phyloP scores from a whole-genome alignment of 2,888 invertebrate genomes.

The Eudasyphora cyanicolor region DNA sequence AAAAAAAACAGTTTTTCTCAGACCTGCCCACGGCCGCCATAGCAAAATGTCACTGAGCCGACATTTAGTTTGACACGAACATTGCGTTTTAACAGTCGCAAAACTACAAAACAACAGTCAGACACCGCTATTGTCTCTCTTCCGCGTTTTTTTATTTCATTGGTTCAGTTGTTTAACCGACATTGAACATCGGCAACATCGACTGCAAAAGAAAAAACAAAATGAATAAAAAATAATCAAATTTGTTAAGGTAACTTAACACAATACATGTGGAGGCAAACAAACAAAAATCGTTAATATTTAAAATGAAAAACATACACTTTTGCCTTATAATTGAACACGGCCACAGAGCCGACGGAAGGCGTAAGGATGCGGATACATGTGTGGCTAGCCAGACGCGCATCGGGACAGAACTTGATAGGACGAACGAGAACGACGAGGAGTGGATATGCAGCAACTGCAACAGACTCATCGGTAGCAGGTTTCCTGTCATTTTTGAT shows the following conservation, averaged over 20 bases:
- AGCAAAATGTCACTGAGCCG: conserved; percentile 54
- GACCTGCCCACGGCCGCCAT: conserved; percentile 53
- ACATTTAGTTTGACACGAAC: conserved; percentile 63
- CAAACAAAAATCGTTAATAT: conserved; percentile 45
- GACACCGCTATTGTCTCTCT: conserved; percentile 16
- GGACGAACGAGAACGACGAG: too few relatives aligned
- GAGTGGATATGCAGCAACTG: background rate
- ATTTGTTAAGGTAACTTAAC: conserved; percentile 19
- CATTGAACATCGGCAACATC: background rate
- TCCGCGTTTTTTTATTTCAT: conserved; percentile 3
- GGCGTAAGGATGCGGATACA: background rate
- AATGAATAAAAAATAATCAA: conserved; percentile 19
- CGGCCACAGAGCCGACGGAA: background rate
- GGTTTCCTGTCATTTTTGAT: background rate
- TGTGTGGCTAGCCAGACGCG: background rate
- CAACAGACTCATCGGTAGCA: conserved; percentile 24
- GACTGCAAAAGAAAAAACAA: conserved; percentile 12
- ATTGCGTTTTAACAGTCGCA: conserved; percentile 54
- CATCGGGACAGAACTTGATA: background rate
- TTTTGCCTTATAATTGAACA: conserved; percentile 10
- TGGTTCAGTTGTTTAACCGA: background rate
- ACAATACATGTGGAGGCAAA: background rate
- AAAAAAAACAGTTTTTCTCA: too few relatives aligned
- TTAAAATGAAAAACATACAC: conserved; percentile 45
- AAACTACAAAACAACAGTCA: conserved; percentile 20